Base-by-base conservation (phyloP, 2,888 invertebrate species). In the Heteromyza rotundicornis region DNA sequence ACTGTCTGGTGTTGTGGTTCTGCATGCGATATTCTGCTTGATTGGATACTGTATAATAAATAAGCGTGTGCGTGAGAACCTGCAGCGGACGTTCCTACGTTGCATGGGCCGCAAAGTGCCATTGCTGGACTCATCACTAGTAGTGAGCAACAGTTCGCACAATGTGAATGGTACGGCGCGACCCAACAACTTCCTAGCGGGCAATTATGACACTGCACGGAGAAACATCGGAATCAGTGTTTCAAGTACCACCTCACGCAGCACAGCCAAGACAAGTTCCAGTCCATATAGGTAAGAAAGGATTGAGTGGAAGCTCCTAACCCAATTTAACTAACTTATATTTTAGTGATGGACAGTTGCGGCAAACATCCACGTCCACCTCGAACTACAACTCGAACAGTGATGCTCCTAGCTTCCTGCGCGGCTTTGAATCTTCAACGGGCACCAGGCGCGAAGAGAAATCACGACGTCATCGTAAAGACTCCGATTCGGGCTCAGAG, bases 241-340 rank as follows among this genome's bases (percentile, higher is more conserved):
- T 0, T 95, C 96, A 0, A 95, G 95, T 64, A 97, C 96, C 0
- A 97, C 97, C 0, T 96, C 95, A 1, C 86, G 95, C 67, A 96
- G 96, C 27, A 96, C 96, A 0, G 95, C 94, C 54, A 97, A 96
- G 82, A 96, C 96, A 14, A 92, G 94, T 73, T 95, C 95, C 24
- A 95, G 95, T 81, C 95, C 95, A 10, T 96, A 96, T 78, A 90
- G 92, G 89, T 89, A 79, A 70, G 64, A 55, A 53, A 27, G 55
- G 49, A 49, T 22, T 17, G 54, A 24, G n/a, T n/a, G n/a, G n/a
- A 22, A 32, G n/a, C 27, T 20, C 32, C n/a, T 57, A 10, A 27
- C 27, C 27, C 7, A 27, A 10, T 27, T 7, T 27, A 27, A n/a
- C n/a, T n/a, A n/a, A n/a, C n/a, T n/a, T 27, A 27, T 27, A 27